A percentile compares a stretch with the other conserved stretches of the same genome.
Evolutionary conservation across 2,797 vertebrate genomes (phyloP).

Genomic region (Choloepus didactylus): DNA sequence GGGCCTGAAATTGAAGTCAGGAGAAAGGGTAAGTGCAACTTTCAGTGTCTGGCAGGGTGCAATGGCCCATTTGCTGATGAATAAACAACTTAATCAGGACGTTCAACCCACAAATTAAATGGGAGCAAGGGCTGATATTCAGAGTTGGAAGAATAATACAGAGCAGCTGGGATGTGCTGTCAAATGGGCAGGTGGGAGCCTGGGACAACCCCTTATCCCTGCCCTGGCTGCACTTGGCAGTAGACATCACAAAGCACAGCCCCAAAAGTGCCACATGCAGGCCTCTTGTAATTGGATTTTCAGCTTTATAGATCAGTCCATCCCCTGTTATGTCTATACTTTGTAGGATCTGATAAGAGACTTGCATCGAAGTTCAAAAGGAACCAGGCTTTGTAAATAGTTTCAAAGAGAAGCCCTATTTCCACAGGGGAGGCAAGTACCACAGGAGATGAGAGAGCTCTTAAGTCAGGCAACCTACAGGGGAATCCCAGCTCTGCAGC

Average conservation of each 20-base stretch:
- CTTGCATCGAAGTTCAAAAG: constrained; percentile 40
- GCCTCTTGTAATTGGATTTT: constrained; percentile 53
- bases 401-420: neutral
- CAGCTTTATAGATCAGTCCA: constrained; percentile 50
- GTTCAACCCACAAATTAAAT: neutral
- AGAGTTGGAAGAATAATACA: neutral
- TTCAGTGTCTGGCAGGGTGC: neutral
- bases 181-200: neutral
- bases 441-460: neutral
- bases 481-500: neutral
- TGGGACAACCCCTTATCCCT: no score
- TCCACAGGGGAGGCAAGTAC: neutral
- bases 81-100: neutral
- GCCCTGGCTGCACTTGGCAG: neutral
- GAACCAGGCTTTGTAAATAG: constrained; percentile 9
- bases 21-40: neutral
- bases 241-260: neutral
- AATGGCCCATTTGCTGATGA: neutral
- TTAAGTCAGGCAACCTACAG: neutral
- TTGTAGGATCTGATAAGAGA: constrained; percentile 64
- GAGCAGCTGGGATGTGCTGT: neutral
- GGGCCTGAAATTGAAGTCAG: constrained; percentile 5
- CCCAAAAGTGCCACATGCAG: neutral
- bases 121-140: neutral
- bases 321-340: constrained; percentile 56